Base-by-base conservation (phyloP, 2,797 vertebrate species). In the Anniella stebbinsi region DNA sequence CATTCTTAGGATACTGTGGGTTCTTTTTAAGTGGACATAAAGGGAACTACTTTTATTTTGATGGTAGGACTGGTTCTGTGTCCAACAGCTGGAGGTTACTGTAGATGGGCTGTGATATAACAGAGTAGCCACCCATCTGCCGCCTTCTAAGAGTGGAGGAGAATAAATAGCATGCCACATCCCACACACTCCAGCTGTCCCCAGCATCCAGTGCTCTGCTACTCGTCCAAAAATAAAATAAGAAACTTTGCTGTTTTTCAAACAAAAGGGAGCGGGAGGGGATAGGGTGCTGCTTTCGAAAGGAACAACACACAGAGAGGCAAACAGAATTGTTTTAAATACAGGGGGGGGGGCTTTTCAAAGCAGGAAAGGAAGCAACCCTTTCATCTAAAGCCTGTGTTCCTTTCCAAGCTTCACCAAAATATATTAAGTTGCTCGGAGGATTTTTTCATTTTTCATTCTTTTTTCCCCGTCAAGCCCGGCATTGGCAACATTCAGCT, bases 121-220 rank as follows among this genome's bases (percentile, higher is more conserved):
- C 95, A 95, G 94, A 97, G 92, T 93, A 96, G 94, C 95, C 95
- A 94, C 96, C 97, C 97, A 96, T 97, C 97, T 97, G 97, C 95
- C 96, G 84, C 83, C 93, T 95, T 97, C 95, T 96, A 92, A 91
- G 94, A 96, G 94, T 92, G 93, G 91, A 93, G 28, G 84, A 95
- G 96, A 96, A 97, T 97, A 97, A 97, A 97, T 97, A 97, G 96
- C 94, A 93, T 88, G 91, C 95, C 95, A 94, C 96, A 89, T 96
- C 97, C 97, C 94, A 96, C 97, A 94, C 96, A 95, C 97, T 97
- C 96, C 97, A 97, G 97, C 97, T 97, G 97, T 97, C 97, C 95
- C 91, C 92, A 76, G 94, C 95, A 97, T 96, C 96, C 97, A 97
- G 96, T 93, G 95, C 91, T 95, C 91, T 87, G 91, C 88, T 96